These are phyloP conservation scores for Leptodirus hochenwartii DNA, from an alignment of 2,888 invertebrate genomes.

Conservation along the genomic window DNA sequence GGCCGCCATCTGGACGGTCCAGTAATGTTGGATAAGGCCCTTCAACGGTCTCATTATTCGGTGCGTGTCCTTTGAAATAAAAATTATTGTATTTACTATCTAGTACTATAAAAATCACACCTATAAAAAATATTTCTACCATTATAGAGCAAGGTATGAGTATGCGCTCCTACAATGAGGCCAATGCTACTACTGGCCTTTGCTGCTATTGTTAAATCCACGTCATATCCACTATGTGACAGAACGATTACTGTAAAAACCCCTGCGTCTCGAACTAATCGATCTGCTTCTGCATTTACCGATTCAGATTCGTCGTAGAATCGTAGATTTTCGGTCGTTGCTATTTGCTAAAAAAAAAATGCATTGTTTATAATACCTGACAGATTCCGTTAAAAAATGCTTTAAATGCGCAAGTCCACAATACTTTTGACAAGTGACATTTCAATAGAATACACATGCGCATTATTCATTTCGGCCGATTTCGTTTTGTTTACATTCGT, in stretches of 20 bases:
- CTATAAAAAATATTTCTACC: constrained; percentile 16
- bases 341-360: constrained; percentile 34
- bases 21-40: constrained; percentile 56
- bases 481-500: background rate
- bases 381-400: background rate
- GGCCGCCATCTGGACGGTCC: constrained; percentile 31
- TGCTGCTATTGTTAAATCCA: constrained; percentile 45
- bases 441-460: too few species aligned
- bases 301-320: constrained; percentile 51
- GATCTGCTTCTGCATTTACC: constrained; percentile 45
- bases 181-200: constrained; percentile 49
- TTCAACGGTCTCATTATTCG: constrained; percentile 33
- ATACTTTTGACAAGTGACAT: too few species aligned
- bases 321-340: constrained; percentile 43
- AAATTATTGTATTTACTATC: background rate
- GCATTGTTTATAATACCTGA: too few species aligned
- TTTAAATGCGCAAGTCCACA: background rate
- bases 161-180: constrained; percentile 72
- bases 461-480: background rate
- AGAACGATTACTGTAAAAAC: constrained; percentile 63
- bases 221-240: constrained; percentile 60
- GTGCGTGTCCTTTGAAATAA: constrained; percentile 11
- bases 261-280: constrained; percentile 36
- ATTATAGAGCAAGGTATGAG: constrained; percentile 60
- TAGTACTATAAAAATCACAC: background rate